Conservation (phyloP, 2,797 vertebrate species). For the Decapterus maruadsi region DNA sequence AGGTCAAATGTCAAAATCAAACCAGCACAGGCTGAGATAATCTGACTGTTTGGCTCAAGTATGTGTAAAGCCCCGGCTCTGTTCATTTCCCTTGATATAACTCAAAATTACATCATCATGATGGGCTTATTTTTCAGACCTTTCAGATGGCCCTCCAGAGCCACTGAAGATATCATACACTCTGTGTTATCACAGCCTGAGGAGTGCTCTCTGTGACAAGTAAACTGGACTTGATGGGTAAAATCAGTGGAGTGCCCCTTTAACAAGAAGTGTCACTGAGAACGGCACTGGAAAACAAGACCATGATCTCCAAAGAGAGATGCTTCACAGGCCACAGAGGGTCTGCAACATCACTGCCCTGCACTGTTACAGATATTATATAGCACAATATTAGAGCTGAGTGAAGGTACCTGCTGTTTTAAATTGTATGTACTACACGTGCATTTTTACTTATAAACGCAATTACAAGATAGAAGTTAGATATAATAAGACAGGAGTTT, state of each 20-base stretch:
- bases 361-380: neutral
- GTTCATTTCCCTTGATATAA: neutral
- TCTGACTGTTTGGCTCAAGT: neutral
- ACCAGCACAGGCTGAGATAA: neutral
- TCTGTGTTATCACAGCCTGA: neutral
- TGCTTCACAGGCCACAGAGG: neutral
- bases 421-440: neutral
- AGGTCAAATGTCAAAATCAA: neutral
- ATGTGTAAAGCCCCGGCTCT: neutral
- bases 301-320: neutral
- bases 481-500: neutral
- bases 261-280: neutral
- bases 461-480: neutral
- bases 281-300: neutral
- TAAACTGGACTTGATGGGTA: neutral
- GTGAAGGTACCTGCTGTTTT: neutral
- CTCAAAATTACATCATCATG: neutral
- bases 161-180: neutral
- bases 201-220: neutral
- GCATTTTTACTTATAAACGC: neutral
- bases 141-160: neutral
- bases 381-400: neutral
- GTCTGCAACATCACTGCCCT: neutral
- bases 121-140: neutral
- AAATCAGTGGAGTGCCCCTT: neutral